A percentile compares a stretch with the other conserved stretches of the same genome.
Conservation (phyloP, 92 coral and sea anemone species). For the Porites rus region DNA sequence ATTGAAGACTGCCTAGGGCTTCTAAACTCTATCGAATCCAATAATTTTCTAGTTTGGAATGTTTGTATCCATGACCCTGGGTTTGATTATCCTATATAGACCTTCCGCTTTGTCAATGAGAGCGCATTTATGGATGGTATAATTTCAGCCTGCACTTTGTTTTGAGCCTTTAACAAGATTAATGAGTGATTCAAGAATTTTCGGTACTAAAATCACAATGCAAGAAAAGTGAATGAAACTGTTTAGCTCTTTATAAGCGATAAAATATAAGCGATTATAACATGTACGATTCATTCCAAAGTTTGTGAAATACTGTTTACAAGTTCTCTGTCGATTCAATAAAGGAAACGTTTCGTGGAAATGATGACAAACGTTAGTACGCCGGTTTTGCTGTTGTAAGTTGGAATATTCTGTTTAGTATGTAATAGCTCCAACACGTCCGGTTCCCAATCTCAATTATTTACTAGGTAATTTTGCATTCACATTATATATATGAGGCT, state of each 20-base stretch:
- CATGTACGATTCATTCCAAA: background rate
- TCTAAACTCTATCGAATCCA: background rate
- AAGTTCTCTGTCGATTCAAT: background rate
- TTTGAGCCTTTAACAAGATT: constrained; percentile 5
- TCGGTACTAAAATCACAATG: background rate
- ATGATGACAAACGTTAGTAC: too few species aligned
- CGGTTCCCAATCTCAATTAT: background rate
- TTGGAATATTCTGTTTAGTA: background rate
- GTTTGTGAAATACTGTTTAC: background rate
- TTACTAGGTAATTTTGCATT: too few species aligned
- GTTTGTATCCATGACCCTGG: background rate
- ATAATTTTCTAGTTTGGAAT: constrained; percentile 15
- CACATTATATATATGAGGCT: background rate
- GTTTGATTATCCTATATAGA: constrained; percentile 4
- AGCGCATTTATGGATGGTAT: background rate
- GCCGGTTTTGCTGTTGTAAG: background rate
- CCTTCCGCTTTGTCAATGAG: constrained; percentile 7
- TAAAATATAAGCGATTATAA: background rate
- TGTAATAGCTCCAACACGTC: background rate
- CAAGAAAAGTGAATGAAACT: background rate
- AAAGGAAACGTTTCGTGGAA: too few species aligned
- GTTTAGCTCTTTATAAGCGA: background rate
- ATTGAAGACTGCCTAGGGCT: constrained; percentile 10
- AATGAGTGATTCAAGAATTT: background rate
- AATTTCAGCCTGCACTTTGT: constrained; percentile 16